Evolutionary conservation across 1,140 invertebrate genomes (phyloP).

Genomic region (Formica exsecta): DNA sequence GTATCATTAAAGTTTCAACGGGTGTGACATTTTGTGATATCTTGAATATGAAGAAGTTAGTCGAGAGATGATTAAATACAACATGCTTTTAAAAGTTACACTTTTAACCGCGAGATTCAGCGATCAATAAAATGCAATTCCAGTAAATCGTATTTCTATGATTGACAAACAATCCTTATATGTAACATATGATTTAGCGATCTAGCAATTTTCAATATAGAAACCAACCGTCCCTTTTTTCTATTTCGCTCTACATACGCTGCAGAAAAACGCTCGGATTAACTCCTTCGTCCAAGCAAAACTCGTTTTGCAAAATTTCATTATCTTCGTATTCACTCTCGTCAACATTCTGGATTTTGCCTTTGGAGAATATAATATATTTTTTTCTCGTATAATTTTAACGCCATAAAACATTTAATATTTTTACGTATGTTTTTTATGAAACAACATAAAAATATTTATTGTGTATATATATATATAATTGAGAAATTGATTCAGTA

Average conservation of each 20-base stretch:
- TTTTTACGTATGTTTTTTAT: not conserved
- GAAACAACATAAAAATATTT: not conserved
- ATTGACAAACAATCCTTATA: slow-evolving; percentile 66
- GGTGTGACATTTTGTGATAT: not conserved
- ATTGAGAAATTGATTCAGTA: not conserved
- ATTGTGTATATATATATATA: not conserved
- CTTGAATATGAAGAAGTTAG: not conserved
- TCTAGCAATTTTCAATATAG: slow-evolving; percentile 74
- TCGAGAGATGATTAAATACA: not conserved
- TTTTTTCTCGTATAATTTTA: not conserved
- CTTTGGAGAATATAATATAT: not conserved
- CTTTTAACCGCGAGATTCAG: not conserved
- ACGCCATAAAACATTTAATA: not conserved
- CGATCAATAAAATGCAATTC: not conserved
- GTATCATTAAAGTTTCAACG: slow-evolving; percentile 11
- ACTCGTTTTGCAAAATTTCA: slow-evolving; percentile 64
- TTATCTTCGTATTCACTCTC: slow-evolving; percentile 39
- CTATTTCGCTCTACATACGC: slow-evolving; percentile 65
- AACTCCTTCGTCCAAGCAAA: slow-evolving; percentile 60
- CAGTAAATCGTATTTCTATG: not conserved
- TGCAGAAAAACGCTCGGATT: slow-evolving; percentile 62
- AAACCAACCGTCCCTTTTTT: slow-evolving; percentile 63
- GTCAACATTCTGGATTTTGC: slow-evolving; percentile 17
- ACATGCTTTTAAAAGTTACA: not conserved
- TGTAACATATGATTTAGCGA: slow-evolving; percentile 73